phyloP scores from a whole-genome alignment of 2,888 invertebrate species.

The Nycteola revayana region DNA sequence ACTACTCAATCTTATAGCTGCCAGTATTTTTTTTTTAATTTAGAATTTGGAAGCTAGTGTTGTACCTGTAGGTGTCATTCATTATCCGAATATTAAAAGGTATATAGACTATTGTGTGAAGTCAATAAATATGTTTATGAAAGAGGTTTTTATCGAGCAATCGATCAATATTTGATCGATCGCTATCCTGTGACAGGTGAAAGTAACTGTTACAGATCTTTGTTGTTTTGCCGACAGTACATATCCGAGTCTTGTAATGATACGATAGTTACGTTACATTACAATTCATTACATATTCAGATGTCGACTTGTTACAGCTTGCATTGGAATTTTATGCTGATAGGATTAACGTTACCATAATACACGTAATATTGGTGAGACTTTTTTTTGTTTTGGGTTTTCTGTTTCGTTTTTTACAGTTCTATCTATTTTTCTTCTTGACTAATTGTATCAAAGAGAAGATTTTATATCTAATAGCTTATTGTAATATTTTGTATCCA shows the following conservation, averaged over 20 bases:
- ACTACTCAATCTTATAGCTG: conserved; percentile 3
- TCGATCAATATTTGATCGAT: conserved; percentile 56
- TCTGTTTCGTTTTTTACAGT: too few species aligned
- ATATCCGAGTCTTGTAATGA: conserved; percentile 14
- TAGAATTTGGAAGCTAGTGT: conserved; percentile 2
- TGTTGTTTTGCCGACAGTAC: conserved; percentile 34
- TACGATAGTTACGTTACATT: too few species aligned
- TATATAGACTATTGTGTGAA: conserved; percentile 38
- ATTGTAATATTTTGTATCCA: too few species aligned
- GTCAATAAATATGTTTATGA: conserved; percentile 37
- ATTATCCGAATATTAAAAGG: conserved; percentile 35
- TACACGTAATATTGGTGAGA: too few species aligned
- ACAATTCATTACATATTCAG: too few species aligned
- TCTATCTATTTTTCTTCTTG: too few species aligned
- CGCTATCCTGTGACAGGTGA: conserved; percentile 49
- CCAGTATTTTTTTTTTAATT: background rate
- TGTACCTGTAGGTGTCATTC: conserved; percentile 36
- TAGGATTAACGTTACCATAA: too few species aligned
- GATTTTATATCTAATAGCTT: too few species aligned
- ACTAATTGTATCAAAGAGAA: too few species aligned
- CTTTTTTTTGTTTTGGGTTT: too few species aligned
- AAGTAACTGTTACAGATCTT: conserved; percentile 41
- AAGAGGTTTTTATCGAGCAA: conserved; percentile 43
- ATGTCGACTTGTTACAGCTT: too few species aligned
- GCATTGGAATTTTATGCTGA: too few species aligned